Base-by-base conservation (phyloP, 2,113 vertebrate species). In the Empidonax alnorum region DNA sequence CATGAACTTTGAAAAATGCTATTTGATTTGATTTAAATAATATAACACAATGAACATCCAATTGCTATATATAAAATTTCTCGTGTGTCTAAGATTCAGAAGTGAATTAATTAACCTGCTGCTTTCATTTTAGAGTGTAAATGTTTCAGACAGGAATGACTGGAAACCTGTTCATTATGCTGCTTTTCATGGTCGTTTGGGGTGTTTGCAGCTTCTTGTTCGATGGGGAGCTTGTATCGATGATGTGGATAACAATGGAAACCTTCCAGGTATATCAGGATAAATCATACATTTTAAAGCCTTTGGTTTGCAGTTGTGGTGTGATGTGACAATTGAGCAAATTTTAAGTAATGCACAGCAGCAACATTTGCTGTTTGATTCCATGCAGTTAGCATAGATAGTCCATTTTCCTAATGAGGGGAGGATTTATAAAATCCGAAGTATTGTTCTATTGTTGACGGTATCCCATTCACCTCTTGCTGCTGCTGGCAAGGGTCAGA, bases 161-260 rank as follows among this genome's bases (percentile, higher is more conserved):
- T 98, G 98, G 98, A 98, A 91, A 49, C 98, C 98, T 56, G 90
- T 98, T 53, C 98, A 98, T 93, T 98, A 98, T 25, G 98, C 98
- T 83, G 97, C 98, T 50, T 99, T 98, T 86, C 98, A 99, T 6
- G 98, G 98, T 52, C 97, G 98, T 37, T 96, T 99, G 71, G 98
- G 98, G 15, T 99, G 98, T 89, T 93, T 98, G 78, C 98, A 98
- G 77, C 98, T 98, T 66, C 98, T 99, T 14, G 77, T 98, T 65
- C 96, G 97, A 58, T 99, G 98, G 98, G 98, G 98, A 87, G 98
- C 97, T 0, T 74, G 90, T 44, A 39, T 97, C 39, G 98, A 98
- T 90, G 98, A 98, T 20, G 97, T 96, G 71, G 98, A 98, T 92
- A 93, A 87, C 49, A 98, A 97, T 49, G 98, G 98, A 86, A 98